Percentiles rank a stretch among this genome's conserved stretches.
Evolutionary conservation across 2,888 invertebrate genomes (phyloP).

Genomic region (Eupeodes latifasciatus): DNA sequence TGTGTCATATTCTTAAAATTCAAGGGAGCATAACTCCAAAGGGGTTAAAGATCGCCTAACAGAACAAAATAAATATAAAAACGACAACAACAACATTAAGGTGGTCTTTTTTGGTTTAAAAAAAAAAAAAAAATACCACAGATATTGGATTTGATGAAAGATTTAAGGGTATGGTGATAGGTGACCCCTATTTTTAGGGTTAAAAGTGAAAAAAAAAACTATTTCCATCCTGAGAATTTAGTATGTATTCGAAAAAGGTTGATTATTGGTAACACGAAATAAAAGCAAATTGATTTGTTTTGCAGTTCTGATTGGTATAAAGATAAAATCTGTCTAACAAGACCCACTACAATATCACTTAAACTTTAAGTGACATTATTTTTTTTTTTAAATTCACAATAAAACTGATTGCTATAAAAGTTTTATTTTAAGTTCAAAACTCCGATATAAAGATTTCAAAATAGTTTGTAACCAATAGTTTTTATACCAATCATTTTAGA

Average conservation of each 20-base stretch:
- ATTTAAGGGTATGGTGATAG: not conserved
- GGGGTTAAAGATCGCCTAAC: constrained; percentile 35
- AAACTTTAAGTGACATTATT: too few species aligned
- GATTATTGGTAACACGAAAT: constrained; percentile 16
- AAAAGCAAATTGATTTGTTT: not conserved
- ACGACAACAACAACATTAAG: not conserved
- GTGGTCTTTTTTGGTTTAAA: not conserved
- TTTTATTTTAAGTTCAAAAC: too few species aligned
- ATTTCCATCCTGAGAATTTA: not conserved
- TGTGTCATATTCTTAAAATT: constrained; percentile 69
- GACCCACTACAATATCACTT: too few species aligned
- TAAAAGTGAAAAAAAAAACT: not conserved
- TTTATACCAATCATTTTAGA: too few species aligned
- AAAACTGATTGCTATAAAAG: too few species aligned
- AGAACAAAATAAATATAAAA: constrained; percentile 33
- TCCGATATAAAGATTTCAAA: too few species aligned
- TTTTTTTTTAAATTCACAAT: too few species aligned
- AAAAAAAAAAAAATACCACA: not conserved
- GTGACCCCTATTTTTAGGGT: not conserved
- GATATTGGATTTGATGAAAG: constrained; percentile 31
- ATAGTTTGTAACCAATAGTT: too few species aligned
- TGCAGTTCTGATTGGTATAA: not conserved
- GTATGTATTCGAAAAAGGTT: not conserved
- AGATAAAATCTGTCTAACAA: not conserved
- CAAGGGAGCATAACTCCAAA: constrained; percentile 38